Percentiles rank a stretch among this genome's conserved stretches.
These are phyloP conservation scores for Agelastica alni DNA, from an alignment of 2,888 invertebrate species.

Conservation along the genomic window DNA sequence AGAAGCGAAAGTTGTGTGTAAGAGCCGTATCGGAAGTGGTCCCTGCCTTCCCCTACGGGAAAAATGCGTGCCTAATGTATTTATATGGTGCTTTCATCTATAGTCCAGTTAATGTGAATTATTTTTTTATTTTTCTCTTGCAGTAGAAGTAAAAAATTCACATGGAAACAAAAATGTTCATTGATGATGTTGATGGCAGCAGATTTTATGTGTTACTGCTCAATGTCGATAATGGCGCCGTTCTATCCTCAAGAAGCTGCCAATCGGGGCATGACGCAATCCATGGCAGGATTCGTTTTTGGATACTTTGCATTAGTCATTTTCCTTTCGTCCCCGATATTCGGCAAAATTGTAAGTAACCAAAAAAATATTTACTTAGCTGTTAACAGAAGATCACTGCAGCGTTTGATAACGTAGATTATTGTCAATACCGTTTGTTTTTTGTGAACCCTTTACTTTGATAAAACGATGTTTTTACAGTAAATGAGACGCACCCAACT, in stretches of 20 bases:
- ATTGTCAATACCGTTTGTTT: too few relatives aligned
- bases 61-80: too few relatives aligned
- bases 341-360: constrained; percentile 73
- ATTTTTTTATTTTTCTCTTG: constrained; percentile 12
- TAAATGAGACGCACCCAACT: too few relatives aligned
- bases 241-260: constrained; percentile 77
- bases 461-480: too few relatives aligned
- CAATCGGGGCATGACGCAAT: constrained; percentile 69
- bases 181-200: constrained; percentile 67
- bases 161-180: constrained; percentile 62
- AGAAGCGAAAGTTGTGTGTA: too few relatives aligned
- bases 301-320: constrained; percentile 76
- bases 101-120: not conserved
- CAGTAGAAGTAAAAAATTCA: constrained; percentile 61
- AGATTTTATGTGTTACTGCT: constrained; percentile 75
- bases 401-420: too few relatives aligned
- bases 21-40: too few relatives aligned
- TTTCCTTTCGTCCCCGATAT: constrained; percentile 72
- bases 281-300: constrained; percentile 74
- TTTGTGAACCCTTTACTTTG: too few relatives aligned
- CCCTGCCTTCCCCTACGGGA: too few relatives aligned
- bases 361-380: not conserved
- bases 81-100: too few relatives aligned
- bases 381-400: too few relatives aligned
- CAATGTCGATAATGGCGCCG: constrained; percentile 79